These are phyloP conservation scores for Alces alces DNA, from an alignment of 2,113 vertebrate species.

Conservation along the genomic window DNA sequence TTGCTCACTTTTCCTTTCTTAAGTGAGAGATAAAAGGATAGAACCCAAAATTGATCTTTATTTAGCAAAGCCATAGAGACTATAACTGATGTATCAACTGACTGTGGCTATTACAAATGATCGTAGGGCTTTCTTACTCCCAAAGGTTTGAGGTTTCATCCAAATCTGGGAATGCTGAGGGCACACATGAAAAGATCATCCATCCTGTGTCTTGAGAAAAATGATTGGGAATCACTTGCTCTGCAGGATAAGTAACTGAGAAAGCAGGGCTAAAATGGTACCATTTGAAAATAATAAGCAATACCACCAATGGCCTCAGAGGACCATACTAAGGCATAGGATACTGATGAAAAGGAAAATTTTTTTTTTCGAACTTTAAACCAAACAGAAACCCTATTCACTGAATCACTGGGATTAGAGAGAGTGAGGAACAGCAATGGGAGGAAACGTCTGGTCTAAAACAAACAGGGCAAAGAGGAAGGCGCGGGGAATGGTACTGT, in stretches of 20 bases:
- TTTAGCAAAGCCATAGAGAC: background rate
- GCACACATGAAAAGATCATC: background rate
- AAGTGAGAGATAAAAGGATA: background rate
- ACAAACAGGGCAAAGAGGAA: background rate
- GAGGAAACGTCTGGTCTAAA: background rate
- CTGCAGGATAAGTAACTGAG: background rate
- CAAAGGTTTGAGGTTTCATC: background rate
- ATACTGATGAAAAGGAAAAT: background rate
- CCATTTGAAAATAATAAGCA: background rate
- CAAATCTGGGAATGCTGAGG: background rate
- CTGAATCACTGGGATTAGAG: background rate
- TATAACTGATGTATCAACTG: background rate
- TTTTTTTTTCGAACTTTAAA: background rate
- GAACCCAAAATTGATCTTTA: background rate
- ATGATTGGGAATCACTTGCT: background rate
- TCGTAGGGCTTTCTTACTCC: background rate
- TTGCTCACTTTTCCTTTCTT: background rate
- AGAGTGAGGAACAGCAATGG: background rate
- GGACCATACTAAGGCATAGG: background rate
- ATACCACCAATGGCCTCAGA: background rate
- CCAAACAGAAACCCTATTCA: background rate
- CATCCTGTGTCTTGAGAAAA: background rate
- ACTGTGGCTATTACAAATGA: background rate
- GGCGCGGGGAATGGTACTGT: no score
- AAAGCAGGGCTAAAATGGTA: background rate